Percentiles rank a stretch among this genome's conserved stretches.
Conservation (phyloP, 2,113 vertebrate genomes). For the Thunnus maccoyii region DNA sequence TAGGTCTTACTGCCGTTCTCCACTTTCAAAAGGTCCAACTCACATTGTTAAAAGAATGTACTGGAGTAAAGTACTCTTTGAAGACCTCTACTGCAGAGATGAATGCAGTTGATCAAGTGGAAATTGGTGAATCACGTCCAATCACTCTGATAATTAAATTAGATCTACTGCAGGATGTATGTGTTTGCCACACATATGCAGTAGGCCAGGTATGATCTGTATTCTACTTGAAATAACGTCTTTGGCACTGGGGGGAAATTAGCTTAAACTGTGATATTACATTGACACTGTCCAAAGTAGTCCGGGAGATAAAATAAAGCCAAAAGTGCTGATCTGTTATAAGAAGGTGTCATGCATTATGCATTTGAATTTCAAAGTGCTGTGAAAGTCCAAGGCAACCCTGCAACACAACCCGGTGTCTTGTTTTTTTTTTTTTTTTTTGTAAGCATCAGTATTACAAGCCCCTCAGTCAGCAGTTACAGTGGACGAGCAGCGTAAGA, state of each 20-base stretch:
- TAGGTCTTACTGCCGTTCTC: neutral
- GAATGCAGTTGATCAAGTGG: neutral
- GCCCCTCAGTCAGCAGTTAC: constrained; percentile 43
- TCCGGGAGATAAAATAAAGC: constrained; percentile 40
- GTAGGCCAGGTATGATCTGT: neutral
- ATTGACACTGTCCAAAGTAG: constrained; percentile 51
- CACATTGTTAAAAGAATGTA: neutral
- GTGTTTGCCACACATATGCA: constrained; percentile 4
- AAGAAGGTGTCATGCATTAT: constrained; percentile 56
- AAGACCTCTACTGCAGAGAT: neutral
- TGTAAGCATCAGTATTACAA: neutral
- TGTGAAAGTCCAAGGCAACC: constrained; percentile 6
- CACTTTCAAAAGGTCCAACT: neutral
- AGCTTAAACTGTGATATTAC: constrained; percentile 56
- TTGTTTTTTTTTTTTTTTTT: neutral
- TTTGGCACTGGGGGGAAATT: constrained; percentile 41
- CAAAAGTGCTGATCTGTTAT: constrained; percentile 59
- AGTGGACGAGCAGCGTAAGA: constrained; percentile 18
- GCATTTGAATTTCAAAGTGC: constrained; percentile 49
- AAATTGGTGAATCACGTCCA: neutral
- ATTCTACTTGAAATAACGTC: constrained; percentile 28
- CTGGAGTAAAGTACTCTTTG: neutral
- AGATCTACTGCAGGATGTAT: neutral
- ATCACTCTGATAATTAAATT: constrained; percentile 11
- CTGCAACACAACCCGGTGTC: neutral